Evolutionary conservation across 2,797 vertebrate genomes (phyloP).

Genomic region (Danio choprae): DNA sequence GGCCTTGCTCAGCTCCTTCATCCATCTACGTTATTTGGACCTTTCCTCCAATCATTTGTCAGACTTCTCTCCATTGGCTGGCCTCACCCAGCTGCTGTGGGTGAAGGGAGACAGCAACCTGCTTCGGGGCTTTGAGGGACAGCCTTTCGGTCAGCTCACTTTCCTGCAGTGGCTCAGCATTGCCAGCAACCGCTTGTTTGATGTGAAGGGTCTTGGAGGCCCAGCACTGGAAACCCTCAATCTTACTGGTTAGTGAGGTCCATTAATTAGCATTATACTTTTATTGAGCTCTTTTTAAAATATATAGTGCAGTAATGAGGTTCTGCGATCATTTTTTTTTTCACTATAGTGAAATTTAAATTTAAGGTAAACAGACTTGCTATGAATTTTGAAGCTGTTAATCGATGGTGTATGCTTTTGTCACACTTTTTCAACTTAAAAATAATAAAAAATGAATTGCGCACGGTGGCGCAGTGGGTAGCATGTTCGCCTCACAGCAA

Average conservation of each 20-base stretch:
- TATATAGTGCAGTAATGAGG: not conserved
- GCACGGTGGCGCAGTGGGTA: no score
- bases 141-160: conserved; percentile 78
- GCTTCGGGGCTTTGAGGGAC: conserved; percentile 72
- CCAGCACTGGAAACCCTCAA: conserved; percentile 83
- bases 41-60: conserved; percentile 87
- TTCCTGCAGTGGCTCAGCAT: conserved; percentile 90
- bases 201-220: conserved; percentile 80
- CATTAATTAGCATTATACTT: not conserved
- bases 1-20: conserved; percentile 77
- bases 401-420: no score
- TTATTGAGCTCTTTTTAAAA: not conserved
- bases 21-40: conserved; percentile 92
- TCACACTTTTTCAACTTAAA: no score
- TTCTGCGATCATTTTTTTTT: no score
- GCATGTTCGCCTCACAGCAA: no score
- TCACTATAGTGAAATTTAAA: no score
- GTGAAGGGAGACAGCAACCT: conserved; percentile 88
- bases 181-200: conserved; percentile 80
- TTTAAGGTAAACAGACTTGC: no score
- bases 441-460: no score
- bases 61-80: conserved; percentile 85
- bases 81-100: conserved; percentile 89
- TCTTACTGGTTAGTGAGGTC: conserved; percentile 81
- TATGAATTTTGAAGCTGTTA: no score